These are phyloP conservation scores for Acanthoscelides obtectus DNA, from an alignment of 2,888 invertebrate species.

Conservation along the genomic window DNA sequence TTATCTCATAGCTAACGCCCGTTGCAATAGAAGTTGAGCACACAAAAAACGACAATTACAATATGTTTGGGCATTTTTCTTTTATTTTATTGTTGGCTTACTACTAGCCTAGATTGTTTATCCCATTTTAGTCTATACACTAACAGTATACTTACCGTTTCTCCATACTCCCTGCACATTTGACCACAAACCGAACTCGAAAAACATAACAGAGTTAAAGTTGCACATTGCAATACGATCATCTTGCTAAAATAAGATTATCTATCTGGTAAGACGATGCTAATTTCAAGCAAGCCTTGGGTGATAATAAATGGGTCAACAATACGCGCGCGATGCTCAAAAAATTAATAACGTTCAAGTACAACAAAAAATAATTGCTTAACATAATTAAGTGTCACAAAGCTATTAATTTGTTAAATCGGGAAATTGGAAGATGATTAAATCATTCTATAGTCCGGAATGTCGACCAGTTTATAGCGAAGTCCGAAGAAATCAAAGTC, in stretches of 20 bases:
- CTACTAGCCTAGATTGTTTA: too few species aligned
- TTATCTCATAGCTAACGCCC: not conserved
- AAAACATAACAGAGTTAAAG: not conserved
- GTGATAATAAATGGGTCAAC: not conserved
- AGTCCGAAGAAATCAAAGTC: too few species aligned
- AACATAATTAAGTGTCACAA: not conserved
- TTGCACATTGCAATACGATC: not conserved
- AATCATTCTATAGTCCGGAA: too few species aligned
- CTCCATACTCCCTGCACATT: constrained; percentile 18
- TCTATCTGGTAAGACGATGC: not conserved
- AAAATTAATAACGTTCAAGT: not conserved
- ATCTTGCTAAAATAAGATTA: not conserved
- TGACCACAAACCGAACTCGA: constrained; percentile 8
- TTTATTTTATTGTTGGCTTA: too few species aligned
- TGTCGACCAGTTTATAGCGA: too few species aligned
- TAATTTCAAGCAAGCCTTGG: not conserved
- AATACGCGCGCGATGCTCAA: not conserved
- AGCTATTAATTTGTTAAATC: not conserved
- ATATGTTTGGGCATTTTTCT: too few species aligned
- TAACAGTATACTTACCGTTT: constrained; percentile 15
- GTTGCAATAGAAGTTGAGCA: not conserved
- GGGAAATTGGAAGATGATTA: not conserved
- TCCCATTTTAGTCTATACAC: too few species aligned
- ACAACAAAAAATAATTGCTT: not conserved
- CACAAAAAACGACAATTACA: not conserved